A percentile compares a stretch with the other conserved stretches of the same genome.
Conservation (phyloP, 1,140 invertebrate species). For the Cylas formicarius region DNA sequence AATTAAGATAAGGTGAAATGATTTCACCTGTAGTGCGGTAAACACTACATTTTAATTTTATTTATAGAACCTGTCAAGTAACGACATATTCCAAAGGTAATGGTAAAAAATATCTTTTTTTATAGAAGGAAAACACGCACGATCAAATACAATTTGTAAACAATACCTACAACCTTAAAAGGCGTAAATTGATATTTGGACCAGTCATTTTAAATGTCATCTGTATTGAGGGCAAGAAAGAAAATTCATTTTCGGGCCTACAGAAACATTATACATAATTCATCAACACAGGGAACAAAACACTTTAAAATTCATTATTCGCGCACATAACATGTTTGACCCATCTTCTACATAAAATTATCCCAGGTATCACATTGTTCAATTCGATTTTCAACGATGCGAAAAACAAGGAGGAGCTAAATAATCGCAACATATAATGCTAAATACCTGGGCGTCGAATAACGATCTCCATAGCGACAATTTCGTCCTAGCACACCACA, state of each 20-base stretch:
- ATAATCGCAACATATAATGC: slow-evolving; percentile 16
- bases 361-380: slow-evolving; percentile 5
- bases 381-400: slow-evolving; percentile 8
- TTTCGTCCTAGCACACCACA: slow-evolving; percentile 16
- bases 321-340: neutral
- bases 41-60: neutral
- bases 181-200: slow-evolving; percentile 9
- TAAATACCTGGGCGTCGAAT: slow-evolving; percentile 31
- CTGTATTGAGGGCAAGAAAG: slow-evolving; percentile 4
- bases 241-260: neutral
- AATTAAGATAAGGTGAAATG: neutral
- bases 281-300: neutral
- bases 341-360: neutral
- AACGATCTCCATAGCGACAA: slow-evolving; percentile 25
- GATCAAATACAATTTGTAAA: neutral
- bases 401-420: slow-evolving; percentile 16
- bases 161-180: too few relatives aligned
- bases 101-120: neutral
- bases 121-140: neutral
- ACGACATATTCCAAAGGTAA: neutral
- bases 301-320: slow-evolving; percentile 3
- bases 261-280: neutral
- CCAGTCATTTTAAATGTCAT: slow-evolving; percentile 7
- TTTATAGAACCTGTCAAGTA: neutral
- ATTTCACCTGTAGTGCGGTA: neutral